These are phyloP conservation scores for Plestiodon gilberti DNA, from an alignment of 2,113 vertebrate species.

Conservation along the genomic window DNA sequence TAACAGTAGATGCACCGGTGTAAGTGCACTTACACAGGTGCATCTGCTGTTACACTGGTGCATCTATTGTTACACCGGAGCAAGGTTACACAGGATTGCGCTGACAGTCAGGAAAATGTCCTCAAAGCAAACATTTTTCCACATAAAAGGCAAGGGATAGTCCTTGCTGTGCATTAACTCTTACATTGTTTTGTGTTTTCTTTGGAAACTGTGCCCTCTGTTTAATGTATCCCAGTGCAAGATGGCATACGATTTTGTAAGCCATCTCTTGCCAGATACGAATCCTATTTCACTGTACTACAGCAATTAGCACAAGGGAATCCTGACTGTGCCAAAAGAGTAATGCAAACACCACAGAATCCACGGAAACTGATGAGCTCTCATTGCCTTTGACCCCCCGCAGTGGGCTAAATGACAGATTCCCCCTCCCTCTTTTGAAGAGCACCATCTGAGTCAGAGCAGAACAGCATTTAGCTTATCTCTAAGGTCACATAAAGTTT, in stretches of 20 bases:
- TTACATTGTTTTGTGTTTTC: slow-evolving; percentile 64
- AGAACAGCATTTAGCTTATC: slow-evolving; percentile 66
- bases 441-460: slow-evolving; percentile 71
- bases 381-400: slow-evolving; percentile 67
- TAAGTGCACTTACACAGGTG: too few relatives aligned
- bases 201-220: slow-evolving; percentile 69
- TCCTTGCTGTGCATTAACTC: slow-evolving; percentile 61
- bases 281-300: slow-evolving; percentile 69
- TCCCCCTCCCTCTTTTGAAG: slow-evolving; percentile 62
- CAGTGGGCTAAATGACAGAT: slow-evolving; percentile 72
- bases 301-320: slow-evolving; percentile 71
- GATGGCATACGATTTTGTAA: slow-evolving; percentile 65
- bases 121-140: slow-evolving; percentile 25
- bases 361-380: slow-evolving; percentile 60
- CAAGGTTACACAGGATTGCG: too few relatives aligned
- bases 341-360: slow-evolving; percentile 68
- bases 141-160: slow-evolving; percentile 58
- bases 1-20: too few relatives aligned
- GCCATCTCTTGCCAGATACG: slow-evolving; percentile 68
- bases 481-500: slow-evolving; percentile 75
- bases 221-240: slow-evolving; percentile 67
- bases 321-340: slow-evolving; percentile 75
- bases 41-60: too few relatives aligned
- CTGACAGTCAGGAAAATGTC: neutral
- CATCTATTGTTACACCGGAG: too few relatives aligned